These are phyloP conservation scores for Penaeus japonicus DNA, from an alignment of 1,140 invertebrate genomes.

Conservation along the genomic window DNA sequence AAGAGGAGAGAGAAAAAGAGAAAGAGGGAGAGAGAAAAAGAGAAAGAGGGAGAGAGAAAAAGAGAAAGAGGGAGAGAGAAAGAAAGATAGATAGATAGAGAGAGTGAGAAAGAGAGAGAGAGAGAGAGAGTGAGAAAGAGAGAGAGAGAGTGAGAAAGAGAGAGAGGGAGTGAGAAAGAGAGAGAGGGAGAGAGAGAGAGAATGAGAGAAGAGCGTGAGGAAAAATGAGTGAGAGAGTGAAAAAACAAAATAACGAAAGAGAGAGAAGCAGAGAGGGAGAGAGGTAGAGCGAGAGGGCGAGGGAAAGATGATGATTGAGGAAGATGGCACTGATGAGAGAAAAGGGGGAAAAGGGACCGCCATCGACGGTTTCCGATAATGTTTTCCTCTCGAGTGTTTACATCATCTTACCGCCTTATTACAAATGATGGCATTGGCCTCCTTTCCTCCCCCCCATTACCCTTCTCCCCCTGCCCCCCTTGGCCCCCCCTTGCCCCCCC, in stretches of 20 bases:
- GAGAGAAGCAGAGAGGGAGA: not conserved
- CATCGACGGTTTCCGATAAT: too few relatives aligned
- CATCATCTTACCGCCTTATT: too few relatives aligned
- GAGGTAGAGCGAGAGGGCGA: not conserved
- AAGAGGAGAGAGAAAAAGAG: not conserved
- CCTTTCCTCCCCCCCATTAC: too few relatives aligned
- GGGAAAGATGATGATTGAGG: not conserved
- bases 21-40: not conserved
- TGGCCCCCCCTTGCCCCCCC: too few relatives aligned
- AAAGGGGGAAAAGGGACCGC: too few relatives aligned
- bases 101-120: not conserved
- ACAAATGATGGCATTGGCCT: too few relatives aligned
- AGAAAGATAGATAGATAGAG: not conserved
- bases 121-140: not conserved
- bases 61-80: not conserved
- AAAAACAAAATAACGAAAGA: not conserved
- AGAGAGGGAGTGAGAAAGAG: not conserved
- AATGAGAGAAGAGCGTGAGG: not conserved
- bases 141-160: not conserved
- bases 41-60: not conserved
- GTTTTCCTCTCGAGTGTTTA: too few relatives aligned
- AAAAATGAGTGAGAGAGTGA: not conserved
- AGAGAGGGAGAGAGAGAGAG: too few relatives aligned
- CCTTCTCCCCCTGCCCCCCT: too few relatives aligned
- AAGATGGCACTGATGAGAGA: not conserved